These are phyloP conservation scores for Sinosuthora webbiana DNA, from an alignment of 2,113 vertebrate genomes.

Conservation along the genomic window DNA sequence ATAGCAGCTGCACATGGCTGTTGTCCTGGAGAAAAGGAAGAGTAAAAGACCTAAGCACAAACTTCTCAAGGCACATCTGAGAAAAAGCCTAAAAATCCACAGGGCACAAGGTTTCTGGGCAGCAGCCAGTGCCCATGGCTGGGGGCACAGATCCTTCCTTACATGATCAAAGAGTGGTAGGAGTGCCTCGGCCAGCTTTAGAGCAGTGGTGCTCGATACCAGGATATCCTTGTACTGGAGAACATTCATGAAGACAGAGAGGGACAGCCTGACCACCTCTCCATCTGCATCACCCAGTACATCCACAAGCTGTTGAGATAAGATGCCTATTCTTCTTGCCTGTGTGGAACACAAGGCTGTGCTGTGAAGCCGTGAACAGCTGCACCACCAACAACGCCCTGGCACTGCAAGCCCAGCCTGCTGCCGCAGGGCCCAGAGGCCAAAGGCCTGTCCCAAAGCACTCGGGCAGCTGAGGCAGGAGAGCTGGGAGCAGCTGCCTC, in stretches of 20 bases:
- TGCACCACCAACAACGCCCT: fast-evolving
- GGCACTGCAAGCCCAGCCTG: neutral
- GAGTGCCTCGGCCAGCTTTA: neutral
- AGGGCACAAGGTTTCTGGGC: neutral
- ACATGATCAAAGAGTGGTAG: neutral
- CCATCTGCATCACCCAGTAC: neutral
- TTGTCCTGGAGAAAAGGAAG: neutral
- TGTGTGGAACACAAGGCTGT: neutral
- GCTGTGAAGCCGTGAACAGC: neutral
- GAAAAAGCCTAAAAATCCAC: neutral
- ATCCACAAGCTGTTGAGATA: neutral
- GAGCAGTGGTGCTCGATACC: neutral
- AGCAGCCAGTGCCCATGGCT: neutral
- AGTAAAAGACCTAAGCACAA: neutral
- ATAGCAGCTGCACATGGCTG: neutral
- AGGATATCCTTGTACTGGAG: fast-evolving
- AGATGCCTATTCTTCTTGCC: neutral
- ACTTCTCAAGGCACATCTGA: neutral
- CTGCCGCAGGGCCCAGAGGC: neutral
- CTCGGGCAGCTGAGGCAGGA: neutral
- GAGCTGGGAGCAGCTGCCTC: neutral
- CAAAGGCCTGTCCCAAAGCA: neutral
- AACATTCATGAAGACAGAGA: fast-evolving
- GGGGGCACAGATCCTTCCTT: neutral
- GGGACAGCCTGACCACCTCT: neutral